phyloP scores from a whole-genome alignment of 2,113 vertebrate genomes.

The Percina caprodes region DNA sequence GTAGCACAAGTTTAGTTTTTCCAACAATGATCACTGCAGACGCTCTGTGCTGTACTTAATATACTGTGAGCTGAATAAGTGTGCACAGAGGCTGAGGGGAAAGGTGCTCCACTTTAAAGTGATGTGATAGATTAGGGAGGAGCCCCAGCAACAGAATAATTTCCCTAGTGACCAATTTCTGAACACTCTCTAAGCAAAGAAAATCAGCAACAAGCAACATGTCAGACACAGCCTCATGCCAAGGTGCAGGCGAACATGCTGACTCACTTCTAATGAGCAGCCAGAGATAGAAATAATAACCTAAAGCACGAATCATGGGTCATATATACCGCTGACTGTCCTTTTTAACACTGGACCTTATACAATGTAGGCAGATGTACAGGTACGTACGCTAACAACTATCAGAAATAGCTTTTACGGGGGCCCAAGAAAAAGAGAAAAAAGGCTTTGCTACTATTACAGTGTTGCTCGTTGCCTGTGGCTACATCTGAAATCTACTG shows the following conservation, averaged over 20 bases:
- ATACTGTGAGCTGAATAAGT: constrained; percentile 50
- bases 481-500: constrained; percentile 8
- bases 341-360: constrained; percentile 79
- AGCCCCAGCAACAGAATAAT: constrained; percentile 77
- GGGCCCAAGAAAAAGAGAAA: constrained; percentile 36
- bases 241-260: constrained; percentile 63
- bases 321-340: constrained; percentile 77
- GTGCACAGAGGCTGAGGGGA: constrained; percentile 59
- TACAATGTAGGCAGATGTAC: constrained; percentile 58
- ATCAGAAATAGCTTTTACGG: constrained; percentile 53
- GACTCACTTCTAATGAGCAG: constrained; percentile 85
- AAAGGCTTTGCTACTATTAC: constrained; percentile 3
- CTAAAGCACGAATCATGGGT: constrained; percentile 76
- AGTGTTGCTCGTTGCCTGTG: background rate
- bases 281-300: constrained; percentile 82
- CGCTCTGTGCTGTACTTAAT: constrained; percentile 52
- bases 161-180: constrained; percentile 87
- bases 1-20: constrained; percentile 7
- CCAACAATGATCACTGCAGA: constrained; percentile 19
- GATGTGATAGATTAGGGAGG: constrained; percentile 85
- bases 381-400: constrained; percentile 54
- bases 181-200: constrained; percentile 80
- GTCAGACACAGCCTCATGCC: constrained; percentile 64
- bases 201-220: constrained; percentile 78
- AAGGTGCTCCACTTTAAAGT: constrained; percentile 81